Percentiles rank a stretch among this genome's conserved stretches.
Evolutionary conservation across 2,113 vertebrate genomes (phyloP).

Genomic region (Forbesichthys papilliferus): DNA sequence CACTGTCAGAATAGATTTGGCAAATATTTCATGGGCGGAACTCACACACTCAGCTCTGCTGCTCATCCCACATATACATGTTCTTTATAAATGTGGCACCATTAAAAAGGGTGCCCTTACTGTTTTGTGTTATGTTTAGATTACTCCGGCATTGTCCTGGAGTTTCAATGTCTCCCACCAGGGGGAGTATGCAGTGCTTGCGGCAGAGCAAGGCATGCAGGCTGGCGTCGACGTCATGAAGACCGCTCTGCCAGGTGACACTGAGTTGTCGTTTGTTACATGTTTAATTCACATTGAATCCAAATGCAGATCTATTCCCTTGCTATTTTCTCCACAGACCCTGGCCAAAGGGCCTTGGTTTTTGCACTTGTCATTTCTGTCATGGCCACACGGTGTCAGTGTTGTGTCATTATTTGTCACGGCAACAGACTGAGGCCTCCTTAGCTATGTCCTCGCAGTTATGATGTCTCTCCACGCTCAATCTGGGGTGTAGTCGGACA

Average conservation of each 20-base stretch:
- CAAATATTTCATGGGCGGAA: no score
- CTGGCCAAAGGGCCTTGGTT: background rate
- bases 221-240: conserved; percentile 97
- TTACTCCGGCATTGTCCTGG: conserved; percentile 66
- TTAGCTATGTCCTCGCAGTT: background rate
- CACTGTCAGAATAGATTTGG: no score
- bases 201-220: conserved; percentile 85
- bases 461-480: conserved; percentile 3
- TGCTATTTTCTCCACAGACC: background rate
- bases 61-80: no score
- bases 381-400: conserved; percentile 54
- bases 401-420: conserved; percentile 23
- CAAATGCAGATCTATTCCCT: background rate
- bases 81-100: no score
- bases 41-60: no score
- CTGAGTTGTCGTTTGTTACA: background rate
- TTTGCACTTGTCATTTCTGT: conserved; percentile 5
- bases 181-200: conserved; percentile 92
- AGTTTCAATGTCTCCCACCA: conserved; percentile 96
- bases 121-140: background rate
- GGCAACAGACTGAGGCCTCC: background rate
- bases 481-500: background rate
- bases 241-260: conserved; percentile 86
- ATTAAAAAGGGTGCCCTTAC: no score
- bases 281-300: background rate